These are phyloP conservation scores for Montipora sp. DNA, from an alignment of 64 coral and sea anemone genomes.

Conservation along the genomic window DNA sequence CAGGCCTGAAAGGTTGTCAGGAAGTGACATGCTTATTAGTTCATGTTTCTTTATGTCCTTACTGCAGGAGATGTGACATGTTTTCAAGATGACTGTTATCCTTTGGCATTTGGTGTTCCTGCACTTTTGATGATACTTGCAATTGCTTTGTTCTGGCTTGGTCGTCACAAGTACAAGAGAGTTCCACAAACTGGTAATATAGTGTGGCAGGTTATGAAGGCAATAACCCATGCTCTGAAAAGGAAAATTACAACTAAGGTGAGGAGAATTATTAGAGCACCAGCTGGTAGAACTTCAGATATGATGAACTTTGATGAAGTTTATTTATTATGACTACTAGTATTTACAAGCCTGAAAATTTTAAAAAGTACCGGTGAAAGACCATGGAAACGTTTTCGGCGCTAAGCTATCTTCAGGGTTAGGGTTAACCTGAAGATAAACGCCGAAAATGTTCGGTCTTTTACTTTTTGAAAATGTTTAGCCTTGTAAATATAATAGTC, in stretches of 20 bases:
- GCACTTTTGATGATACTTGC: slow-evolving; percentile 86
- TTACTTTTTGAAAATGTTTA: too few species aligned
- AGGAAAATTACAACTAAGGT: slow-evolving; percentile 76
- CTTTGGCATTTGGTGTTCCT: slow-evolving; percentile 92
- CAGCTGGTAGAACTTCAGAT: too few species aligned
- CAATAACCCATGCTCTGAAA: slow-evolving; percentile 71
- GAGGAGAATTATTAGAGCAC: not conserved
- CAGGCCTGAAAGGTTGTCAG: too few species aligned
- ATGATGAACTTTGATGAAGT: too few species aligned
- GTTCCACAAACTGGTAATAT: slow-evolving; percentile 81
- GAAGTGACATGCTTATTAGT: not conserved
- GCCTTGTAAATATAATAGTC: too few species aligned
- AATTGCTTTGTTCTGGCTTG: slow-evolving; percentile 85
- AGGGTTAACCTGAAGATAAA: too few species aligned
- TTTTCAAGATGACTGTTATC: slow-evolving; percentile 85
- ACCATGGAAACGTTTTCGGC: too few species aligned
- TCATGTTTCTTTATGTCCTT: not conserved
- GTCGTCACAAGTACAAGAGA: slow-evolving; percentile 83
- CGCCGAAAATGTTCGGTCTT: too few species aligned
- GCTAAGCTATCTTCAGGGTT: too few species aligned
- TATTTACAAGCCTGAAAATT: too few species aligned
- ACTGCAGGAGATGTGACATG: slow-evolving; percentile 88
- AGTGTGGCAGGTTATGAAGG: slow-evolving; percentile 78
- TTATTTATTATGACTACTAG: too few species aligned
- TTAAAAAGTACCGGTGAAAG: too few species aligned